Percentiles rank a stretch among this genome's conserved stretches.
Evolutionary conservation across 2,888 invertebrate species (phyloP).

Genomic region (Balanococcus diminutus): DNA sequence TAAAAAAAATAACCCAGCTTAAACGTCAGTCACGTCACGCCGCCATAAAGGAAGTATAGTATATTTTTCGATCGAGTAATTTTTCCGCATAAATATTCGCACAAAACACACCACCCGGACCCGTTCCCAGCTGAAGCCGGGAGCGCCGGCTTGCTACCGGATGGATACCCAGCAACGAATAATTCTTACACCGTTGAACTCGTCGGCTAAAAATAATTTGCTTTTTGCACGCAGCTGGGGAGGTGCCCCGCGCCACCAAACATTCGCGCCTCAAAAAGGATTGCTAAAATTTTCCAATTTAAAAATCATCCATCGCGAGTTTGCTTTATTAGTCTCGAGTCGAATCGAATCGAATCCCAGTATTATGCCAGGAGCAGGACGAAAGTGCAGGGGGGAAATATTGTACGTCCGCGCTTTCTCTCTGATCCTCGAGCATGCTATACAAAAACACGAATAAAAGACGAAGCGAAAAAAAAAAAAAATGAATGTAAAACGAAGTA

Average conservation of each 20-base stretch:
- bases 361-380: not conserved
- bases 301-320: slow-evolving; percentile 12
- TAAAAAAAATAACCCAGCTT: not conserved
- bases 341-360: not conserved
- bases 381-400: not conserved
- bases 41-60: not conserved
- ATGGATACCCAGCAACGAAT: not conserved
- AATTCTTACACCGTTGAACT: not conserved
- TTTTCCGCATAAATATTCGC: not conserved
- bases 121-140: not conserved
- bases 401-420: not conserved
- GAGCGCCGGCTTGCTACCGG: no score
- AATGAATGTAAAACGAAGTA: not conserved
- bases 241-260: not conserved
- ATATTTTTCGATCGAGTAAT: slow-evolving; percentile 9
- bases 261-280: not conserved
- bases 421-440: no score
- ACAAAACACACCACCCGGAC: not conserved
- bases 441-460: not conserved
- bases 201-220: not conserved
- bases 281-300: not conserved
- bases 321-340: not conserved
- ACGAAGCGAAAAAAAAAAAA: not conserved
- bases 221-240: not conserved
- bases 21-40: not conserved